Percentiles rank a stretch among this genome's conserved stretches.
These are phyloP conservation scores for Gymnopithys bicolor DNA, from an alignment of 2,797 vertebrate genomes.

Conservation along the genomic window DNA sequence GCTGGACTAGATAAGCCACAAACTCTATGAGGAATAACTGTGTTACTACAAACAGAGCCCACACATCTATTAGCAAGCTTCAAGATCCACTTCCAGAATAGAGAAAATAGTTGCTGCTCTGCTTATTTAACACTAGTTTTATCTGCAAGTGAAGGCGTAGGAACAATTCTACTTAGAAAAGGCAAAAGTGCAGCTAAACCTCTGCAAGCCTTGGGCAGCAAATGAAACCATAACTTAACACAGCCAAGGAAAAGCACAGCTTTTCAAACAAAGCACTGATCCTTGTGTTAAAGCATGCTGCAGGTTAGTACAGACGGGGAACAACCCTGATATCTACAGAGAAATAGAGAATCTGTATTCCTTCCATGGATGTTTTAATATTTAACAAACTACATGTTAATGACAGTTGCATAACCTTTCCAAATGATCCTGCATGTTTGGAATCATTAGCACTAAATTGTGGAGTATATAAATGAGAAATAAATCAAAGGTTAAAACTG, in stretches of 20 bases:
- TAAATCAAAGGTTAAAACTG: background rate
- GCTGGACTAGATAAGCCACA: background rate
- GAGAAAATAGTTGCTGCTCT: background rate
- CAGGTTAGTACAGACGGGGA: background rate
- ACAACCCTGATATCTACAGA: background rate
- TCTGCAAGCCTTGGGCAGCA: background rate
- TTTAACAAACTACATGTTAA: conserved; percentile 2
- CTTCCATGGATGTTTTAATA: background rate
- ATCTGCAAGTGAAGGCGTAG: background rate
- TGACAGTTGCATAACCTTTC: background rate
- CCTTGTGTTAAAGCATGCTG: background rate
- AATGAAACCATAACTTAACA: background rate
- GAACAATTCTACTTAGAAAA: background rate
- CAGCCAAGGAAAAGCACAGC: background rate
- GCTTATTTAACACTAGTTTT: background rate
- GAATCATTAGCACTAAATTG: background rate
- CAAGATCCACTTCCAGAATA: background rate
- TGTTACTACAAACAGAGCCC: background rate
- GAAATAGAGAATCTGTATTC: background rate
- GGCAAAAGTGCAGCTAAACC: background rate
- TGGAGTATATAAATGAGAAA: background rate
- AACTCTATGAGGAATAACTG: background rate
- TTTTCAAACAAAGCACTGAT: background rate
- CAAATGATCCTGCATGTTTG: background rate
- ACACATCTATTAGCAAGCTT: background rate